Base-by-base conservation (phyloP, 2,113 vertebrate species). In the Microtus richardsoni region DNA sequence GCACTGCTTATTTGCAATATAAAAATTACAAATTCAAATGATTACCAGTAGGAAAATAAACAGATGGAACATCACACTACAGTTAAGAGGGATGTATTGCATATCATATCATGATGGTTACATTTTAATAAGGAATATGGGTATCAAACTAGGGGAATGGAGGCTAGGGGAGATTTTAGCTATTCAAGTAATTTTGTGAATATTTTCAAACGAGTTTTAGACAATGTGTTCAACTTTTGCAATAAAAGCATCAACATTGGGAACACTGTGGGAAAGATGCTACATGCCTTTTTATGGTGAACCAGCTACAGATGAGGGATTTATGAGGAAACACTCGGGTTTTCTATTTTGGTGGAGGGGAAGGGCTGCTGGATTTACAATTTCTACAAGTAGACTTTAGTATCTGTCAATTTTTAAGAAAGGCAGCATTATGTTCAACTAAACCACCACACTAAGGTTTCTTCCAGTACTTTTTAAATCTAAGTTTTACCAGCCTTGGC, bases 131-230 rank as follows among this genome's bases (percentile, higher is more conserved):
- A 44, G 26, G 36, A 60, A 26, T 17, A 83, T 62, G 54, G 13
- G 24, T 41, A 83, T 28, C 12, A 60, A 62, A 28, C 54, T 17
- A 60, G 41, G 16, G 12, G 30, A 82, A 16, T 77, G 26, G 24
- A 83, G 54, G 4, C 33, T 94, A 24, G 93, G 5, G 36, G n/a
- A 94, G 60, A 41, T 60, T 62, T 83, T 39, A 84, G 30, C 41
- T 88, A 75, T 17, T 88, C 22, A 66, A 88, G 75, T 68, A 68
- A 26, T 86, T 73, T 75, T 68, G 84, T 47, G 19, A 58, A n/a
- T 44, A 28, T 85, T 91, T 64, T 88, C 58, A 85, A 93, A 77
- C 41, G 71, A 17, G 19, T 84, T 93, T 95, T 87, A 52, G 87
- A 87, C 54, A 79, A 89, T 82, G 28, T 75, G n/a, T 78, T 66